Percentiles rank a stretch among this genome's conserved stretches.
phyloP scores from a whole-genome alignment of 2,113 vertebrate genomes.

The Chunga burmeisteri region DNA sequence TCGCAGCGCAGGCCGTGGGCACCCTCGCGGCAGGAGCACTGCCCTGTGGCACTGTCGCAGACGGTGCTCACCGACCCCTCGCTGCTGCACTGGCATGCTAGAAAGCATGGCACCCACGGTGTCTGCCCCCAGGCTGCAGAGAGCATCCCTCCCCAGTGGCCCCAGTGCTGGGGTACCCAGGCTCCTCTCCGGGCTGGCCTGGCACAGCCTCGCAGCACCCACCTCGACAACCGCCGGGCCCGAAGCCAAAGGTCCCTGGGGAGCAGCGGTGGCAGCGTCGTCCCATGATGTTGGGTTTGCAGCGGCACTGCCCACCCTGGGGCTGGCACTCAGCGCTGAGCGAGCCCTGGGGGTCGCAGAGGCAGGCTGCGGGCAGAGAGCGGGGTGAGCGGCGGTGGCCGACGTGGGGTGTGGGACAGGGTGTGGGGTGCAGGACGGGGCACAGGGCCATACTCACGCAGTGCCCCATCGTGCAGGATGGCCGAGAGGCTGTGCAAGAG shows the following conservation, averaged over 20 bases:
- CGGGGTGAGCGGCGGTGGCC: fast-evolving
- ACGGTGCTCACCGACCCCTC: slow-evolving; percentile 84
- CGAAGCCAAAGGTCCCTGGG: slow-evolving; percentile 89
- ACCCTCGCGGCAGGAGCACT: slow-evolving; percentile 87
- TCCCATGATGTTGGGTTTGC: slow-evolving; percentile 86
- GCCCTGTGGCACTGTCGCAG: slow-evolving; percentile 85
- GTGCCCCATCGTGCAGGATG: slow-evolving; percentile 84
- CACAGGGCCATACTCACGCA: slow-evolving; percentile 78
- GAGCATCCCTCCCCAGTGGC: fast-evolving
- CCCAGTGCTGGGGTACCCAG: not conserved
- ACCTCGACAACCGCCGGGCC: slow-evolving; percentile 88
- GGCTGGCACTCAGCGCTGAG: slow-evolving; percentile 87
- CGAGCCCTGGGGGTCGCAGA: slow-evolving; percentile 90
- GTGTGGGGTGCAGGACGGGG: fast-evolving
- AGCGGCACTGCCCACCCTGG: slow-evolving; percentile 90
- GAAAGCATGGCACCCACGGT: not conserved
- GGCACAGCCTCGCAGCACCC: not conserved
- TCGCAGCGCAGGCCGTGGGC: slow-evolving; percentile 86
- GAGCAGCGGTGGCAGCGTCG: slow-evolving; percentile 86
- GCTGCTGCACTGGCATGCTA: slow-evolving; percentile 88
- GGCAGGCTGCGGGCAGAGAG: slow-evolving; percentile 79
- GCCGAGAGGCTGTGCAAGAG: slow-evolving; percentile 89
- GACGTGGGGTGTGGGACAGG: fast-evolving
- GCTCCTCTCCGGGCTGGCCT: not conserved
- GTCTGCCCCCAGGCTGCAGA: fast-evolving